Evolutionary conservation across 1,140 invertebrate species (phyloP).

Genomic region (Bombus pyrosoma): DNA sequence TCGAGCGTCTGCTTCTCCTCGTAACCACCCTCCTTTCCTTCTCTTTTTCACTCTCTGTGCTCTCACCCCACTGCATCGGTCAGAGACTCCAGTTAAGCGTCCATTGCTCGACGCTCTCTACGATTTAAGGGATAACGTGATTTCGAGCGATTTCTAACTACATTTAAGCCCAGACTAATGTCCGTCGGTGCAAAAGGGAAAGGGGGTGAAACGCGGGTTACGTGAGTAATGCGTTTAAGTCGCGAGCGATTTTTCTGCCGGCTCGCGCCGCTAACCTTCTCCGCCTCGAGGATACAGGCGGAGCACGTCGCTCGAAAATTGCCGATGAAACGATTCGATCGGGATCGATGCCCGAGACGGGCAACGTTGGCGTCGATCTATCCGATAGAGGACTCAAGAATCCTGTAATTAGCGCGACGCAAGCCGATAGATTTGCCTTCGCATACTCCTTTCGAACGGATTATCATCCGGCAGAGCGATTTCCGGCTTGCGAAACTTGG

Average conservation of each 20-base stretch:
- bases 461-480: not conserved
- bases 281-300: not conserved
- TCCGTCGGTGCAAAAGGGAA: constrained; percentile 1
- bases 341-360: not conserved
- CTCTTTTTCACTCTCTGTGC: not conserved
- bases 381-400: not conserved
- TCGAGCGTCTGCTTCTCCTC: constrained; percentile 3
- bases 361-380: not conserved
- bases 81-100: constrained; percentile 29
- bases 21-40: not conserved
- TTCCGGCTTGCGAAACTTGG: not conserved
- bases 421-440: not conserved
- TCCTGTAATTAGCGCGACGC: constrained; percentile 10
- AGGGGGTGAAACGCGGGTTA: constrained; percentile 18
- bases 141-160: constrained; percentile 61
- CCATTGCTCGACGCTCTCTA: constrained; percentile 31
- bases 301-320: not conserved
- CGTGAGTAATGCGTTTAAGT: constrained; percentile 57
- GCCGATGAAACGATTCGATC: not conserved
- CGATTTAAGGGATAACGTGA: constrained; percentile 62
- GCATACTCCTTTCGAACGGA: not conserved
- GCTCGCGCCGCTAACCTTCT: not conserved
- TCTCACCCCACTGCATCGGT: not conserved
- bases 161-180: constrained; percentile 56
- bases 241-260: constrained; percentile 47